Evolutionary conservation across 2,113 vertebrate species (phyloP).

Genomic region (Prunella fulvescens): DNA sequence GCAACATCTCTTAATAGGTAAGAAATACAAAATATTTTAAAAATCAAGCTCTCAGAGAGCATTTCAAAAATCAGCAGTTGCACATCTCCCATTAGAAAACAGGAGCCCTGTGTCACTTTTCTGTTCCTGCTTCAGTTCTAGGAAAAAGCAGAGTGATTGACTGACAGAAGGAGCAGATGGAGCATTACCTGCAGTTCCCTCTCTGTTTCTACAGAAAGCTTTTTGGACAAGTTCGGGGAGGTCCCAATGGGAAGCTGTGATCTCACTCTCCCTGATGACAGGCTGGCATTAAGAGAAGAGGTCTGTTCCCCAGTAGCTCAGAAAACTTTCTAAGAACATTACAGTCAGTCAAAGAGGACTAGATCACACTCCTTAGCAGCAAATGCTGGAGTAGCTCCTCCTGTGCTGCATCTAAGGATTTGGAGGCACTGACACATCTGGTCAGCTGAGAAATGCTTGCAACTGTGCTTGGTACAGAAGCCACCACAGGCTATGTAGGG

Average conservation of each 20-base stretch:
- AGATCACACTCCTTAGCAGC: not conserved
- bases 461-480: not conserved
- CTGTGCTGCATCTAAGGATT: not conserved
- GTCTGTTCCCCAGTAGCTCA: not conserved
- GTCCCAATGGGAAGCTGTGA: not conserved
- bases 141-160: not conserved
- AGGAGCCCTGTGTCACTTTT: not conserved
- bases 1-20: not conserved
- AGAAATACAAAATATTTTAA: not conserved
- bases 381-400: not conserved
- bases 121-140: not conserved
- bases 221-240: not conserved
- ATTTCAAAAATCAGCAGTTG: not conserved
- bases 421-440: not conserved
- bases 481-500: not conserved
- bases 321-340: not conserved
- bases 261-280: not conserved
- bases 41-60: not conserved
- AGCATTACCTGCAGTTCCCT: not conserved
- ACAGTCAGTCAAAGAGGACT: not conserved
- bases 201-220: not conserved
- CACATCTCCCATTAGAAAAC: not conserved
- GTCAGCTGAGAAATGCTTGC: not conserved
- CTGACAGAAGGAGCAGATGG: not conserved
- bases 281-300: not conserved